Evolutionary conservation across 2,888 invertebrate genomes (phyloP).

Genomic region (Cistogaster globosa): DNA sequence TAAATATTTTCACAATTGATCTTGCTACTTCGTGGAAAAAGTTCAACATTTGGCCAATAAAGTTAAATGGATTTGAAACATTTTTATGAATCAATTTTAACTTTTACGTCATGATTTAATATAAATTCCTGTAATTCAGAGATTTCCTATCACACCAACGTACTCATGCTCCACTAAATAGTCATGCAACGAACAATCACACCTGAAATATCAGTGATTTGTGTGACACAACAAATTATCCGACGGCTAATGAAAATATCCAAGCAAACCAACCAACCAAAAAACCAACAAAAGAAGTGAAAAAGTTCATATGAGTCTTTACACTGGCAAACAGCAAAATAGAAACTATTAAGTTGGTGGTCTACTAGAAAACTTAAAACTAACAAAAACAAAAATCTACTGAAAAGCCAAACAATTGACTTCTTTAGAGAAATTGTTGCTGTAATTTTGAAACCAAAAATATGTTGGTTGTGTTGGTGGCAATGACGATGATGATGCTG

Average conservation of each 20-base stretch:
- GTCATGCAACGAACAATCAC: conserved; percentile 67
- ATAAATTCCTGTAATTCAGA: conserved; percentile 61
- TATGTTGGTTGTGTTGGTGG: conserved; percentile 41
- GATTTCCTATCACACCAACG: conserved; percentile 66
- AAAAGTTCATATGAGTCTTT: conserved; percentile 30
- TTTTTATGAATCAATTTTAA: conserved; percentile 63
- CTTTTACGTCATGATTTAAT: conserved; percentile 53
- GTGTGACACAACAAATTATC: conserved; percentile 71
- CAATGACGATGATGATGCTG: conserved; percentile 53
- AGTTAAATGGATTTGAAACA: conserved; percentile 15
- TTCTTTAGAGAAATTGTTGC: conserved; percentile 53
- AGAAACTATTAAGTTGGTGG: conserved; percentile 62
- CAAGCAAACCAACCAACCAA: conserved; percentile 1
- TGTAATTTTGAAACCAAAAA: conserved; percentile 43
- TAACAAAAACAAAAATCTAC: conserved; percentile 31
- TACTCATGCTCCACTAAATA: conserved; percentile 64
- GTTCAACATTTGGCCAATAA: conserved; percentile 20
- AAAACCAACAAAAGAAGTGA: conserved; percentile 8
- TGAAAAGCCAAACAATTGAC: conserved; percentile 58
- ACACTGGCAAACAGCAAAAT: conserved; percentile 25
- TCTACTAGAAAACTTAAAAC: conserved; percentile 42
- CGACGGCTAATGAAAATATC: conserved; percentile 67
- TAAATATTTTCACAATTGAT: background rate
- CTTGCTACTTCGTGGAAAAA: conserved; percentile 14
- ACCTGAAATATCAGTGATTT: conserved; percentile 71